phyloP scores from a whole-genome alignment of 37 sponge, comb jelly and placozoan species.

The Cliona cf. orientalis region DNA sequence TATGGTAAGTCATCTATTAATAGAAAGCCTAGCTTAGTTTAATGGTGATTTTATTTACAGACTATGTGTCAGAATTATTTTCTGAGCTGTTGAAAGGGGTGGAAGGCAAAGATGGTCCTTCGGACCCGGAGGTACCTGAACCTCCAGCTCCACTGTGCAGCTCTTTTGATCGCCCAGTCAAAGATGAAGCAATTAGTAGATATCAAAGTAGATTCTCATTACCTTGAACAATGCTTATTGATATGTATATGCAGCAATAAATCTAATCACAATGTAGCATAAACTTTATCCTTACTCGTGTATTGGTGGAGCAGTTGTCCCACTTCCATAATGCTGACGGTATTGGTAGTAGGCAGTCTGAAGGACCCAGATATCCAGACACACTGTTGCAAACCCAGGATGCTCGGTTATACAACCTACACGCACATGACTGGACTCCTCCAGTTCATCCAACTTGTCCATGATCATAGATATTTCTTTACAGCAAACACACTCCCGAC shows the following conservation, averaged over 20 bases:
- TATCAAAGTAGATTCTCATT: constrained; percentile 15
- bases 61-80: constrained; percentile 19
- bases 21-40: not conserved
- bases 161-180: not conserved
- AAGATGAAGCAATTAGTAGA: constrained; percentile 1
- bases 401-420: constrained; percentile 39
- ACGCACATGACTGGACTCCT: not conserved
- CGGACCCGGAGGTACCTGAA: not conserved
- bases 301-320: not conserved
- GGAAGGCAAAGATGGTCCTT: not conserved
- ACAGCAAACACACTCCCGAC: constrained; percentile 25
- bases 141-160: not conserved
- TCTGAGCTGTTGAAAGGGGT: not conserved
- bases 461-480: not conserved
- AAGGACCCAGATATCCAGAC: constrained; percentile 49
- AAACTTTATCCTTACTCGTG: not conserved
- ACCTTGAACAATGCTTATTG: not conserved
- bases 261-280: not conserved
- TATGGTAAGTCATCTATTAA: constrained; percentile 10
- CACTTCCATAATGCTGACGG: constrained; percentile 32
- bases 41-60: constrained; percentile 1
- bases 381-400: constrained; percentile 43
- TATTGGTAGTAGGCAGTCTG: constrained; percentile 53
- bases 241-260: not conserved
- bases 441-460: constrained; percentile 16